Evolutionary conservation across 2,888 invertebrate species (phyloP).

Genomic region (Atethmia centrago): DNA sequence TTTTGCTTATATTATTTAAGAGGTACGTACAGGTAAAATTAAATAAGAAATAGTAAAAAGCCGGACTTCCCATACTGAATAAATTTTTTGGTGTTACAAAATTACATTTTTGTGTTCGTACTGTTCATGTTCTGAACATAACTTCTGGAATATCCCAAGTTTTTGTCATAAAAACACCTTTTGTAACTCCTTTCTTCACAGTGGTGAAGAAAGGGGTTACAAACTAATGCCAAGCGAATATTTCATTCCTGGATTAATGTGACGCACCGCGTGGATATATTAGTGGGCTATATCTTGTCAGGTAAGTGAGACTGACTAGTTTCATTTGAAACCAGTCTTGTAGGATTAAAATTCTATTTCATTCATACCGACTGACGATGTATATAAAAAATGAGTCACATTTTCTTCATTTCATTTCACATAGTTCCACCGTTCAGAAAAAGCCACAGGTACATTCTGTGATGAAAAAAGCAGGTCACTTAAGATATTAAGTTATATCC

Average conservation of each 20-base stretch:
- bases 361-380: background rate
- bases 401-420: constrained; percentile 9
- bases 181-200: background rate
- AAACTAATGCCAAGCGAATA: background rate
- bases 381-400: background rate
- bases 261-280: background rate
- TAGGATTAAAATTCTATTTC: background rate
- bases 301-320: background rate
- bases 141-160: background rate
- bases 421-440: background rate
- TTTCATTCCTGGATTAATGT: background rate
- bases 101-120: constrained; percentile 1
- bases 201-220: too few species aligned
- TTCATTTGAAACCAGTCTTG: background rate
- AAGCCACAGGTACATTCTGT: background rate
- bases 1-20: background rate
- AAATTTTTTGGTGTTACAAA: background rate
- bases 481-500: background rate
- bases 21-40: background rate
- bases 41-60: background rate
- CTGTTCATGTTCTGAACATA: constrained; percentile 5
- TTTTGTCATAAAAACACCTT: background rate
- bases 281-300: background rate
- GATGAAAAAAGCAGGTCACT: background rate
- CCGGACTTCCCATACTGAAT: background rate